Evolutionary conservation across 2,113 vertebrate genomes (phyloP), one percentile per base, ranked within the genome.

Genomic region (Syngnathus typhle): DNA sequence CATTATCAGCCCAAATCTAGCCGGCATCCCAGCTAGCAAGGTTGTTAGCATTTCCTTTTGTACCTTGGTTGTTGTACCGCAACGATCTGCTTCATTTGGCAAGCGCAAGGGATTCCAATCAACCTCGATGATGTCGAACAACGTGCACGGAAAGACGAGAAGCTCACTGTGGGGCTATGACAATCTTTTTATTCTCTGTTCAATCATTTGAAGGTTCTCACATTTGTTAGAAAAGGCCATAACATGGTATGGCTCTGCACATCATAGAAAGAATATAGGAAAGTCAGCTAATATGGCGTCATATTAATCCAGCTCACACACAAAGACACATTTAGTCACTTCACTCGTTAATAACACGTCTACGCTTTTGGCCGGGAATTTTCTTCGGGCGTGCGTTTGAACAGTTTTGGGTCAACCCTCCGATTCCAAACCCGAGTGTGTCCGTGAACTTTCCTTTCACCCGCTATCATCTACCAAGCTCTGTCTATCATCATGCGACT

Each of bases 161-260:
- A 73, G 77, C 83, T 84, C 71, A 79, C 63, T 66, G 71, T 88
- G 82, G 76, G 27, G 82, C 80, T 81, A 83, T 82, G 88, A 88
- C 79, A 86, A 83, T 87, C 79, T 84, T 78, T 90, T 90, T 88
- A 89, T 92, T 90, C 84, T 86, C 81, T 84, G 83, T 82, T 84
- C 80, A 83, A 86, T 88, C 77, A 85, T 37, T 82, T 87, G 82
- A 75, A 88, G 88, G 85, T 86, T 82, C 79, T 88, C 80, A 76
- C 70, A 75, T 79, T 65, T 74, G 70, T 83, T 87, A 87, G 81
- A 88, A 89, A 89, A 89, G 71, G 82, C 78, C 83, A 86, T 89
- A 86, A 87, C 71, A 70, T 69, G 75, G 76, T 56, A 77, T 64
- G 71, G 82, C 70, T 71, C 65, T 82, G 81, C 79, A 75, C 70